phyloP scores from a whole-genome alignment of 92 coral and sea anemone genomes.

The Actinernus sp. region DNA sequence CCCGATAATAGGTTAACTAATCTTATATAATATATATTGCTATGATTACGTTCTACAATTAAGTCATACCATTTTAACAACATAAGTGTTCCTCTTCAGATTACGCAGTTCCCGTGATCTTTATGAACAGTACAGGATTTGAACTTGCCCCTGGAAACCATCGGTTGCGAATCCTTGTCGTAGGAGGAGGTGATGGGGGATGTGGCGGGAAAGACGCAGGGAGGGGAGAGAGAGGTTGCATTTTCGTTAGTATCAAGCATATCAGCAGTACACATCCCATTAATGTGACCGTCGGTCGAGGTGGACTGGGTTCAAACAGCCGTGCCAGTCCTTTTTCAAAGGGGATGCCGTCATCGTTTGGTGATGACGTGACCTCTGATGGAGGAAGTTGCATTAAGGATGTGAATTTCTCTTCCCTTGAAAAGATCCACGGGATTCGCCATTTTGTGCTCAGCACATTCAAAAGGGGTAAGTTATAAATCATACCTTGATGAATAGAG shows the following conservation, averaged over 20 bases:
- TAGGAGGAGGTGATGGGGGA: conserved; percentile 61
- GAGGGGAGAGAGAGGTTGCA: conserved; percentile 18
- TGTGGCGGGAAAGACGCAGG: conserved; percentile 23
- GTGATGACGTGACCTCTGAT: conserved; percentile 1
- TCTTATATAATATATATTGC: too few species aligned
- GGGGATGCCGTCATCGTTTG: conserved; percentile 21
- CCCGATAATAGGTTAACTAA: too few species aligned
- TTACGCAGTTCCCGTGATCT: too few species aligned
- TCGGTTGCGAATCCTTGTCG: conserved; percentile 42
- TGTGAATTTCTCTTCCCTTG: background rate
- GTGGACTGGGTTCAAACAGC: conserved; percentile 29
- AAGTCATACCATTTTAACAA: too few species aligned
- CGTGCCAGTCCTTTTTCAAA: conserved; percentile 8
- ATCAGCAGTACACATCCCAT: conserved; percentile 11
- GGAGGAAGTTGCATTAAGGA: conserved; percentile 33
- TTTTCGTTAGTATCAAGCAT: conserved; percentile 9
- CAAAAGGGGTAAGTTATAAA: conserved; percentile 8
- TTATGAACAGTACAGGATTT: too few species aligned
- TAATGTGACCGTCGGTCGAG: conserved; percentile 47
- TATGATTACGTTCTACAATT: too few species aligned
- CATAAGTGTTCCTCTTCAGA: too few species aligned
- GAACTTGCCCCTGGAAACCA: conserved; percentile 27
- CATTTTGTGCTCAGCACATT: conserved; percentile 2
- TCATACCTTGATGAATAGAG: too few species aligned
- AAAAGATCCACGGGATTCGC: conserved; percentile 4